Percentiles rank a stretch among this genome's conserved stretches.
These are phyloP conservation scores for Leptogaster cylindrica DNA, from an alignment of 2,888 invertebrate genomes.

Conservation along the genomic window DNA sequence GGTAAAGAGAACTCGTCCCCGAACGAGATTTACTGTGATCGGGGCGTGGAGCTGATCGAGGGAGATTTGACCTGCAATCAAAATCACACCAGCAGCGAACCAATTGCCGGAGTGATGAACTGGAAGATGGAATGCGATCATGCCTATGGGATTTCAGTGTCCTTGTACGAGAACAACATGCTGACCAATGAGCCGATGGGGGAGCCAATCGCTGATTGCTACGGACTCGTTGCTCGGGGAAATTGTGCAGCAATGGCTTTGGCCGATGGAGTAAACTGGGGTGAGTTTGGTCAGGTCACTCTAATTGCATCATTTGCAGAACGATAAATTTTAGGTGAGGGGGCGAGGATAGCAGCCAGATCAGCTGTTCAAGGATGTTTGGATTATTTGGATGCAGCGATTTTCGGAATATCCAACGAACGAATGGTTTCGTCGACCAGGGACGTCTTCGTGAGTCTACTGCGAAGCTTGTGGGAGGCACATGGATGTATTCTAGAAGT, in stretches of 20 bases:
- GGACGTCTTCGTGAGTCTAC: conserved; percentile 78
- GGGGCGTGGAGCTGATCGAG: conserved; percentile 1
- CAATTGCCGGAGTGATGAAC: conserved; percentile 60
- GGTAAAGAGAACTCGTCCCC: conserved; percentile 9
- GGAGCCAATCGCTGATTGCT: conserved; percentile 87
- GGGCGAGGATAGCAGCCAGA: conserved; percentile 81
- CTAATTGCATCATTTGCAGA: too few relatives aligned
- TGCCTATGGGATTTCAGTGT: conserved; percentile 65
- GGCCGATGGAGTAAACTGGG: conserved; percentile 93
- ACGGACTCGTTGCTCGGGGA: conserved; percentile 74
- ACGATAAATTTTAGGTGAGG: conserved; percentile 67
- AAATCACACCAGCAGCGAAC: conserved; percentile 43
- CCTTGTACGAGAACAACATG: conserved; percentile 84
- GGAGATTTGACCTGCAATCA: conserved; percentile 12
- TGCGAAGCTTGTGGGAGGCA: conserved; percentile 83
- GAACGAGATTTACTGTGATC: conserved; percentile 19
- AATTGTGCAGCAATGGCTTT: conserved; percentile 80
- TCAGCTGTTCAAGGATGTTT: conserved; percentile 86
- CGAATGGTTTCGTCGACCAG: conserved; percentile 64
- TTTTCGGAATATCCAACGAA: conserved; percentile 65
- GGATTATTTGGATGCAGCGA: conserved; percentile 78
- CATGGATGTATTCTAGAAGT: conserved; percentile 84
- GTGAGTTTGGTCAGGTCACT: conserved; percentile 63
- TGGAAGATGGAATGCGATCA: conserved; percentile 62
- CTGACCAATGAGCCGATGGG: conserved; percentile 74